Evolutionary conservation across 2,113 vertebrate species (phyloP).

Genomic region (Tonatia bakeri): DNA sequence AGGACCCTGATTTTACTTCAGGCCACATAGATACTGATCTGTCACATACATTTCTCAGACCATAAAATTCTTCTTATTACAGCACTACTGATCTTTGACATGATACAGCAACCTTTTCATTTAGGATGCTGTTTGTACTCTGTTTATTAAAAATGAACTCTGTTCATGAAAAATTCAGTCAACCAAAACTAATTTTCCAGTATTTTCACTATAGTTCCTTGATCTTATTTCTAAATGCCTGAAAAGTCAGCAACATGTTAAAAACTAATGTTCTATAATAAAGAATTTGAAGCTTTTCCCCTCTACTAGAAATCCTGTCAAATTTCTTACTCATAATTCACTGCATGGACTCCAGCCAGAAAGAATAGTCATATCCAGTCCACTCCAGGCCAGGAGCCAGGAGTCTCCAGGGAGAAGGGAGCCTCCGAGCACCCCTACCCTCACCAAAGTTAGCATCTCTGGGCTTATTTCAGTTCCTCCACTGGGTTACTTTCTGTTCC

Average conservation of each 20-base stretch:
- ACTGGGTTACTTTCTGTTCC: not conserved
- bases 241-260: constrained; percentile 30
- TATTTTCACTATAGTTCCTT: not conserved
- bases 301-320: not conserved
- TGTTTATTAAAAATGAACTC: constrained; percentile 55
- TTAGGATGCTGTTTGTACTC: constrained; percentile 15
- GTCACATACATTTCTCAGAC: not conserved
- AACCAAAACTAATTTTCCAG: constrained; percentile 31
- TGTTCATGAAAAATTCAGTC: constrained; percentile 18
- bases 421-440: not conserved
- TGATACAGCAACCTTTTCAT: not conserved
- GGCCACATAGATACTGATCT: not conserved
- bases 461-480: not conserved
- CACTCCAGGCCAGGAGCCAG: not conserved
- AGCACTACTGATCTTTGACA: not conserved
- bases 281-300: not conserved
- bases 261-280: constrained; percentile 18
- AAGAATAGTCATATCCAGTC: not conserved
- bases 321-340: not conserved
- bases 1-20: not conserved
- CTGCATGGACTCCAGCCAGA: not conserved
- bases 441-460: not conserved
- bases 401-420: not conserved
- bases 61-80: not conserved
- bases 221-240: constrained; percentile 35